Evolutionary conservation across 2,888 invertebrate species (phyloP).

Genomic region (Arctia plantaginis): DNA sequence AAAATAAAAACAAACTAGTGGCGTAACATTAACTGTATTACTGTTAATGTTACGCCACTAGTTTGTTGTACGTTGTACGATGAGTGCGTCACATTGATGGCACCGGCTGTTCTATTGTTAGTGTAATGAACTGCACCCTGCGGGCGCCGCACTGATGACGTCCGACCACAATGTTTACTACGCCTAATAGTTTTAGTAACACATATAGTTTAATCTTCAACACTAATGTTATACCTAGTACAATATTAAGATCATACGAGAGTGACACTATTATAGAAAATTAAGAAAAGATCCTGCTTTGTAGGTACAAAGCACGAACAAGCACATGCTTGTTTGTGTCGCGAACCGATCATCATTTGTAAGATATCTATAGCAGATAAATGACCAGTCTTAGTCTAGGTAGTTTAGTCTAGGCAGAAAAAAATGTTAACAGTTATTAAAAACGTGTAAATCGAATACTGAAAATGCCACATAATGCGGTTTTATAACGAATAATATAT

Average conservation of each 20-base stretch:
- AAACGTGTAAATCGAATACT: too few species aligned
- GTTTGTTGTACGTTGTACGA: too few species aligned
- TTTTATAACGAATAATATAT: too few species aligned
- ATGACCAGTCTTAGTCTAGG: neutral
- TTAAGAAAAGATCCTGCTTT: neutral
- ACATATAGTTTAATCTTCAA: neutral
- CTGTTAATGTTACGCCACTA: too few species aligned
- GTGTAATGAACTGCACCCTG: constrained; percentile 20
- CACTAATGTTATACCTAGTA: neutral
- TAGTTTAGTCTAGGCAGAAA: too few species aligned
- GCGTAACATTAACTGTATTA: neutral
- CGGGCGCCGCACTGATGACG: constrained; percentile 14
- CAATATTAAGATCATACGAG: neutral
- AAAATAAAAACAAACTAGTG: neutral
- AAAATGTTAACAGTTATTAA: too few species aligned
- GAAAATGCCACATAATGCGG: too few species aligned
- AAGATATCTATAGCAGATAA: neutral
- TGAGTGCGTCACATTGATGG: constrained; percentile 19
- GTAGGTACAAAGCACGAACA: too few species aligned
- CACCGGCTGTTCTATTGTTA: constrained; percentile 14
- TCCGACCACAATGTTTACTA: constrained; percentile 7
- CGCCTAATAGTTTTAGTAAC: neutral
- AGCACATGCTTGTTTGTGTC: too few species aligned
- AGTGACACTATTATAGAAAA: neutral
- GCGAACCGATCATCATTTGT: too few species aligned